phyloP scores from a whole-genome alignment of 1,140 invertebrate genomes.

The Hesperophylax magnus region DNA sequence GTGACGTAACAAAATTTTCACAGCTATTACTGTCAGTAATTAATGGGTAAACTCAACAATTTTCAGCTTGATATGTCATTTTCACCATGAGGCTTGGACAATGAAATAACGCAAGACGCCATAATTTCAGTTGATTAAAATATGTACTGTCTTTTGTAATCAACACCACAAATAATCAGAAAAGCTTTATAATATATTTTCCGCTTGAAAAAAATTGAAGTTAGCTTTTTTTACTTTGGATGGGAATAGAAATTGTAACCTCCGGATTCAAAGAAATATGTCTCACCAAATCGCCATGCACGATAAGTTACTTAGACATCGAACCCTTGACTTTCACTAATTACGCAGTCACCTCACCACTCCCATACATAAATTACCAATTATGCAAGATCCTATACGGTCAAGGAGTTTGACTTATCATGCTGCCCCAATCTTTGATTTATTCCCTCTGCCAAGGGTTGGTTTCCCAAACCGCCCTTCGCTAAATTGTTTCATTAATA shows the following conservation, averaged over 20 bases:
- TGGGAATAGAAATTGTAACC: background rate
- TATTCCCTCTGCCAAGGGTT: conserved; percentile 29
- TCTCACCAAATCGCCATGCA: background rate
- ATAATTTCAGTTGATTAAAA: too few relatives aligned
- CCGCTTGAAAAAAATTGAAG: too few relatives aligned
- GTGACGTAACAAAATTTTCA: too few relatives aligned
- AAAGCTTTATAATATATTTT: too few relatives aligned
- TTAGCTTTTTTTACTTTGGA: background rate
- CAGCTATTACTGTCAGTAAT: too few relatives aligned
- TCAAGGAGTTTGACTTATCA: conserved; percentile 42
- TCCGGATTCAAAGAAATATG: background rate
- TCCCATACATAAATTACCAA: conserved; percentile 1
- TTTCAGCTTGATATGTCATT: too few relatives aligned
- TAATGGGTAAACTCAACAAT: too few relatives aligned
- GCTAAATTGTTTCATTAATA: conserved; percentile 56
- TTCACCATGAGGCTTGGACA: too few relatives aligned
- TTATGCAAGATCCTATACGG: background rate
- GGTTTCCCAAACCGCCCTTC: conserved; percentile 43
- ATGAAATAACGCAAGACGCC: too few relatives aligned
- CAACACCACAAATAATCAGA: too few relatives aligned
- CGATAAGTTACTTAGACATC: background rate
- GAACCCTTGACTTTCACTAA: background rate
- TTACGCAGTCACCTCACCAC: conserved; percentile 13
- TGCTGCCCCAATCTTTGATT: conserved; percentile 52
- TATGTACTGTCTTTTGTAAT: too few relatives aligned